Percentiles rank a stretch among this genome's conserved stretches.
These are phyloP conservation scores for Oceanites oceanicus DNA, from an alignment of 2,113 vertebrate genomes.

Conservation along the genomic window DNA sequence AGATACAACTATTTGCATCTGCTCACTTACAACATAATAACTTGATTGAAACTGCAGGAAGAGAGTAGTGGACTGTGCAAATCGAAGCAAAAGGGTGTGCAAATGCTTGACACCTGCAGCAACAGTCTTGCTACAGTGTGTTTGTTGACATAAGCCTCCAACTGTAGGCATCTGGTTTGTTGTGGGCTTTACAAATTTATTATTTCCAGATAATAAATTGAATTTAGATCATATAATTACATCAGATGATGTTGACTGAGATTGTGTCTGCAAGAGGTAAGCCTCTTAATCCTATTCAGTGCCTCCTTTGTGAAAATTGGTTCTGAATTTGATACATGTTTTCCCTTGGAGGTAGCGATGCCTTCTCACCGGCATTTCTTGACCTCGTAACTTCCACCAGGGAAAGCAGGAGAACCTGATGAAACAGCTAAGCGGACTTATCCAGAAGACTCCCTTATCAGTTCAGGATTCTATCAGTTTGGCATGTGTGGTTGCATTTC, in stretches of 20 bases:
- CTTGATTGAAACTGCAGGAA: not conserved
- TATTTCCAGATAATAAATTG: not conserved
- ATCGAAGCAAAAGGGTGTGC: not conserved
- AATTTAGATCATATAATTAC: not conserved
- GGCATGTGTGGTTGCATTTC: not conserved
- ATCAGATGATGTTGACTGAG: not conserved
- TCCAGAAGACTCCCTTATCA: not conserved
- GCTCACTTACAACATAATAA: not conserved
- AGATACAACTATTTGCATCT: not conserved
- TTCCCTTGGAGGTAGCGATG: not conserved
- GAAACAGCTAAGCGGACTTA: not conserved
- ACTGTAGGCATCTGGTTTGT: not conserved
- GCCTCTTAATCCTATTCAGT: slow-evolving; percentile 5
- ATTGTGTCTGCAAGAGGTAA: not conserved
- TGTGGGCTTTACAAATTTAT: too few species aligned
- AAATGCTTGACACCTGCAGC: not conserved
- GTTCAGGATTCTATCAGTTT: not conserved
- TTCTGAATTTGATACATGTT: not conserved
- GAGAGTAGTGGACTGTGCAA: not conserved
- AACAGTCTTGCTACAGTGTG: not conserved
- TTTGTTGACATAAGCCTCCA: not conserved
- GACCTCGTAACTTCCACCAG: not conserved
- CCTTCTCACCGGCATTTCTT: not conserved
- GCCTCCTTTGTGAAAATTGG: not conserved
- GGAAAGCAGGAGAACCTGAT: not conserved